These are phyloP conservation scores for Ardeotis arabs DNA, from an alignment of 2,113 vertebrate species.

Conservation along the genomic window DNA sequence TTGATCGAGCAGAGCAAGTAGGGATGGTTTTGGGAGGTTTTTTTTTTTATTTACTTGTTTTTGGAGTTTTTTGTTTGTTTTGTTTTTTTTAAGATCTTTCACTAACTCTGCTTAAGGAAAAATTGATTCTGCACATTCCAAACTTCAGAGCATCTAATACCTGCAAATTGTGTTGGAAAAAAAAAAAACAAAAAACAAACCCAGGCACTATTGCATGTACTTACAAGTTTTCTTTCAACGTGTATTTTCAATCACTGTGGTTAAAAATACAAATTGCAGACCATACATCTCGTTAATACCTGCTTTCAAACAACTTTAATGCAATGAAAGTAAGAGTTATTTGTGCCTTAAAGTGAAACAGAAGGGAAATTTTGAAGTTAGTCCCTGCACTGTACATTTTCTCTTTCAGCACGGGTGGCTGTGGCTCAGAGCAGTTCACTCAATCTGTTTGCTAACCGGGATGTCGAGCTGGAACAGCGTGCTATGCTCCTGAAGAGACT, in stretches of 20 bases:
- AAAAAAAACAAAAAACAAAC: background rate
- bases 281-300: background rate
- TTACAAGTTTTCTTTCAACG: background rate
- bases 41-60: background rate
- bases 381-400: background rate
- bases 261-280: background rate
- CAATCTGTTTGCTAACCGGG: constrained; percentile 94
- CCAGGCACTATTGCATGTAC: background rate
- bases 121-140: background rate
- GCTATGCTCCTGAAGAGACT: constrained; percentile 97
- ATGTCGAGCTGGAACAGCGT: constrained; percentile 95
- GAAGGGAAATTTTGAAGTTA: background rate
- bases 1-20: background rate
- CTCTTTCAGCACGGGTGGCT: constrained; percentile 88
- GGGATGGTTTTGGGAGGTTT: too few relatives aligned
- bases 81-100: background rate
- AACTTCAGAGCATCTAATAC: background rate
- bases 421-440: constrained; percentile 98
- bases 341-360: background rate
- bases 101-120: background rate
- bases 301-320: background rate
- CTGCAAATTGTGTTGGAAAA: background rate
- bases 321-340: background rate
- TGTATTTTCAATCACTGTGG: background rate
- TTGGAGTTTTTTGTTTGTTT: background rate